Conservation (phyloP, 2,888 invertebrate genomes). For the Acanthosepion lycidas region DNA sequence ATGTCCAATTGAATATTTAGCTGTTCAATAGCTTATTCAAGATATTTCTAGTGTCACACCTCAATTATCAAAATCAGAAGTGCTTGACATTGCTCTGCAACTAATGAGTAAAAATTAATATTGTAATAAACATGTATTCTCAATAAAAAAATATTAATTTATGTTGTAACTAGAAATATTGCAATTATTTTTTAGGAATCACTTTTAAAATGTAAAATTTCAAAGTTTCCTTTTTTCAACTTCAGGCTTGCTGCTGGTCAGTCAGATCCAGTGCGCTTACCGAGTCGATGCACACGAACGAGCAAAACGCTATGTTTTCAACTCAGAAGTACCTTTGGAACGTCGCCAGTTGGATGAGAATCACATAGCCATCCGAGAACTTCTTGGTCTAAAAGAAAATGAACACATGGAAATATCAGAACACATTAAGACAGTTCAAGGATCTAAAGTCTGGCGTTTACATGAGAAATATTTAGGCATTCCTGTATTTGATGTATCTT, state of each 20-base stretch:
- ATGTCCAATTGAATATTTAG: too few relatives aligned
- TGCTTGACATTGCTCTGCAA: slow-evolving; percentile 41
- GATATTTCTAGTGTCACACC: slow-evolving; percentile 45
- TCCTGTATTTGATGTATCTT: slow-evolving; percentile 49
- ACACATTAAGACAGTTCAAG: slow-evolving; percentile 48
- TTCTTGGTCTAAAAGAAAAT: neutral
- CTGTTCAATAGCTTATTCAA: neutral
- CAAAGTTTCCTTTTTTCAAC: neutral
- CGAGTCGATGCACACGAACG: slow-evolving; percentile 39
- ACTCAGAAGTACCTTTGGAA: neutral
- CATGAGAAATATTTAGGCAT: slow-evolving; percentile 43
- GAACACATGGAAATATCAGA: slow-evolving; percentile 37
- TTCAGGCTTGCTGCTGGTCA: slow-evolving; percentile 34
- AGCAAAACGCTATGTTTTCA: neutral
- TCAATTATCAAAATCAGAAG: slow-evolving; percentile 39
- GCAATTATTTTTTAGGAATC: neutral
- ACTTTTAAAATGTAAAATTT: neutral
- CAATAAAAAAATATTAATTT: too few relatives aligned
- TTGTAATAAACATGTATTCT: too few relatives aligned
- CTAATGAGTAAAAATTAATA: too few relatives aligned
- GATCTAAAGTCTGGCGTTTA: slow-evolving; percentile 47
- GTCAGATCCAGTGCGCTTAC: neutral
- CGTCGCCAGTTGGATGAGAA: neutral
- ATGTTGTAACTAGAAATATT: neutral
- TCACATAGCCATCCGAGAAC: neutral